Evolutionary conservation across 2,113 vertebrate species (phyloP), one percentile per base, ranked within the genome.

Genomic region (Lutjanus erythropterus): DNA sequence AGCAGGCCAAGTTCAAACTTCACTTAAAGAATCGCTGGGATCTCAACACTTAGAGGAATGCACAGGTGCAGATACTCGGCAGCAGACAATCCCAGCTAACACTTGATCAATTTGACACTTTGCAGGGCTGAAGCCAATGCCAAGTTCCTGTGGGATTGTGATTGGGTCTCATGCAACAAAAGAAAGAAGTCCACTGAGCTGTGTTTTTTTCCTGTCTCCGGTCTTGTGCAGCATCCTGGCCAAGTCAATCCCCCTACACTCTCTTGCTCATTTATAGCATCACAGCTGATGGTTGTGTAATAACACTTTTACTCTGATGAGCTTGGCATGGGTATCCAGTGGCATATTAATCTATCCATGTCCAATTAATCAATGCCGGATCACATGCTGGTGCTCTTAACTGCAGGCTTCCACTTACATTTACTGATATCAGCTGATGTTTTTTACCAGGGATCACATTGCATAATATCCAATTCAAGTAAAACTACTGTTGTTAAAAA

Each of bases 271-370:
- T 86, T 76, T 71, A 61, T 52, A 83, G 42, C 56, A 55, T 76
- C 85, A 84, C 87, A 87, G 85, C 86, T 89, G 88, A 92, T 84
- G 86, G 89, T 91, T 92, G 86, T 84, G 77, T 91, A 89, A 93
- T 85, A 87, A 76, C 88, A 83, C 83, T 83, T 81, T 83, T 68
- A 86, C 68, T 84, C 80, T 90, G 81, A 94, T 91, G 87, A 89
- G 82, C 81, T 89, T 81, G 86, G 86, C 82, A 73, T 78, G 68
- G 61, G 33, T 80, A 72, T 85, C 88, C 76, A 86, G 50, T 71
- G 64, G 77, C 66, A 76, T 89, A 86, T 91, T 92, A 91, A 91
- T 92, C 91, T 85, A 84, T 85, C 71, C 77, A 58, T 85, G 64
- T 89, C 78, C 87, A 89, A 92, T 93, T 73, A 88, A 87, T 93